Percentiles rank a stretch among this genome's conserved stretches.
Conservation (phyloP, 1,140 invertebrate genomes). For the Eupristina koningsbergeri region DNA sequence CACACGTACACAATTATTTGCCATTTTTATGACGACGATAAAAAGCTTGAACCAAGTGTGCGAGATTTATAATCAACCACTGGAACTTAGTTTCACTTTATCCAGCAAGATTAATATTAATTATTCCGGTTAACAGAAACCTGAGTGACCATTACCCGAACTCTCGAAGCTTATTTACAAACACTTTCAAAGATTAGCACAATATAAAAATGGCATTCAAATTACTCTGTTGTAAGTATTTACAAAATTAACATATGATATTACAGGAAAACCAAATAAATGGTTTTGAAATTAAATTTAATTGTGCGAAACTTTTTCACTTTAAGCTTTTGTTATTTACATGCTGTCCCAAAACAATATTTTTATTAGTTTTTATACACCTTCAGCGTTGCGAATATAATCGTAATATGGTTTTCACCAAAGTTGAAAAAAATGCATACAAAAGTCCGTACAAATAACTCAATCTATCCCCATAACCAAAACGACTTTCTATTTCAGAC, state of each 20-base stretch:
- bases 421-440: conserved; percentile 57
- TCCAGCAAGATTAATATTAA: not conserved
- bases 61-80: conserved; percentile 34
- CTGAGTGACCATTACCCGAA: conserved; percentile 1
- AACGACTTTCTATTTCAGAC: not conserved
- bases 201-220: not conserved
- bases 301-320: conserved; percentile 58
- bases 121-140: not conserved
- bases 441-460: not conserved
- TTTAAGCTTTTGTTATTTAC: conserved; percentile 69
- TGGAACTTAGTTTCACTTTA: conserved; percentile 15
- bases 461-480: conserved; percentile 9
- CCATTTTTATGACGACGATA: not conserved
- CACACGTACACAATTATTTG: conserved; percentile 7
- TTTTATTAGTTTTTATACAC: conserved; percentile 62
- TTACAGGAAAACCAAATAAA: not conserved
- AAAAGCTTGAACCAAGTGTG: conserved; percentile 65
- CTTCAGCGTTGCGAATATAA: conserved; percentile 56
- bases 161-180: conserved; percentile 46
- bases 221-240: not conserved
- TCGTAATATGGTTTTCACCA: conserved; percentile 47
- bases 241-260: not conserved
- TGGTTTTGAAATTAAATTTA: not conserved
- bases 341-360: conserved; percentile 67
- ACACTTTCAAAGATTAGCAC: conserved; percentile 33